These are phyloP conservation scores for Isurus oxyrinchus DNA, from an alignment of 2,113 vertebrate genomes.

Conservation along the genomic window DNA sequence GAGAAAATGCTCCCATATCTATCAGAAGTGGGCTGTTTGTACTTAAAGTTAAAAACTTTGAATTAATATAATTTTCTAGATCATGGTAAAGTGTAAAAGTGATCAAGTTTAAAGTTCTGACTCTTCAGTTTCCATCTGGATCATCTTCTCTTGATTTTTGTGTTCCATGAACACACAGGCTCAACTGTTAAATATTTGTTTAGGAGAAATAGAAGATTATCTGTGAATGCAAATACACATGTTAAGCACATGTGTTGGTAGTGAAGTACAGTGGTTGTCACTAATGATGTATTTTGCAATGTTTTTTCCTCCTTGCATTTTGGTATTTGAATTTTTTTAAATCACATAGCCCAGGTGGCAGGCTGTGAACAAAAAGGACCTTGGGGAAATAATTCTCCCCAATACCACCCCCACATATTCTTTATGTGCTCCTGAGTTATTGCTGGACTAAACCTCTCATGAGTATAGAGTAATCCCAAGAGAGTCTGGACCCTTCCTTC, in stretches of 20 bases:
- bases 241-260: background rate
- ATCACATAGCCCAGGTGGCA: conserved; percentile 63
- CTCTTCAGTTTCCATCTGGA: background rate
- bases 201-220: background rate
- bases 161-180: background rate
- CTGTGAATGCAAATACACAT: background rate
- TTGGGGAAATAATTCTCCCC: conserved; percentile 58
- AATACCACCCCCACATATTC: conserved; percentile 54
- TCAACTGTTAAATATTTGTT: conserved; percentile 12
- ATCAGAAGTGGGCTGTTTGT: background rate
- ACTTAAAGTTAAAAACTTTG: background rate
- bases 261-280: conserved; percentile 38
- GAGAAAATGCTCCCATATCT: background rate
- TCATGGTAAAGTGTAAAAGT: background rate
- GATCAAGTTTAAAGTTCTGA: background rate
- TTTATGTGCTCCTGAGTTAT: conserved; percentile 48
- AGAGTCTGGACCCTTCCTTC: conserved; percentile 47
- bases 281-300: conserved; percentile 56
- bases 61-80: background rate
- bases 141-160: background rate
- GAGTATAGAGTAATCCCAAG: conserved; percentile 44
- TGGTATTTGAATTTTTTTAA: conserved; percentile 46
- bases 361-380: conserved; percentile 48
- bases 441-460: conserved; percentile 42
- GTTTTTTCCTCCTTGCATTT: conserved; percentile 46